These are phyloP conservation scores for Aulostomus chinensis DNA, from an alignment of 2,797 vertebrate species.

Conservation along the genomic window DNA sequence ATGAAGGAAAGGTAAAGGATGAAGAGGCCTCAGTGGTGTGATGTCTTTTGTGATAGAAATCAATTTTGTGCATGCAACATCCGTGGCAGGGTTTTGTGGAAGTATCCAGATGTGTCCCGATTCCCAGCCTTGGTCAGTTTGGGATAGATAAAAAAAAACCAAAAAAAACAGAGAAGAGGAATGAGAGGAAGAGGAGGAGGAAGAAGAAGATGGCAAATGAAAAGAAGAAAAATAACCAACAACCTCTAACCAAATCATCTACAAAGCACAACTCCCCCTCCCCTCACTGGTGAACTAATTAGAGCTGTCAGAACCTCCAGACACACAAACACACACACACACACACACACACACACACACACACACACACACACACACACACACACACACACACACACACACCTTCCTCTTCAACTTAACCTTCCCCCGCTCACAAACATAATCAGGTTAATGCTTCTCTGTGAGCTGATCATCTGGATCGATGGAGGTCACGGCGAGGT, in stretches of 20 bases:
- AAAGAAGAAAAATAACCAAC: background rate
- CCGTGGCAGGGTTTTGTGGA: background rate
- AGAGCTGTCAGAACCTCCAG: conserved; percentile 15
- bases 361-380: background rate
- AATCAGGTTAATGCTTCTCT: conserved; percentile 55
- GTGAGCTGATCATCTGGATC: conserved; percentile 46
- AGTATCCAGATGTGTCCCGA: too few relatives aligned
- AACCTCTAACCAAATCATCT: conserved; percentile 5
- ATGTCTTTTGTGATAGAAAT: too few relatives aligned
- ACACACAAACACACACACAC: background rate
- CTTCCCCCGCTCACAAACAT: conserved; percentile 21
- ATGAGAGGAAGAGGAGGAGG: background rate
- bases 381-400: background rate
- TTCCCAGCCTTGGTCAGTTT: too few relatives aligned
- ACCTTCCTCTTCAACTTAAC: background rate
- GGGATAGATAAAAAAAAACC: too few relatives aligned
- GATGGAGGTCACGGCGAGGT: conserved; percentile 34
- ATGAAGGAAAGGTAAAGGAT: background rate
- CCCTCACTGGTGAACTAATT: conserved; percentile 9
- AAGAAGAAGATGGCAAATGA: background rate
- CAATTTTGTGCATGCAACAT: too few relatives aligned
- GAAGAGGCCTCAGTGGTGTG: too few relatives aligned
- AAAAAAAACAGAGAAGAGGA: background rate
- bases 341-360: background rate
- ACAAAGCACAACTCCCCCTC: background rate